These are phyloP conservation scores for Elaphurus davidianus DNA, from an alignment of 2,113 vertebrate species.

Conservation along the genomic window DNA sequence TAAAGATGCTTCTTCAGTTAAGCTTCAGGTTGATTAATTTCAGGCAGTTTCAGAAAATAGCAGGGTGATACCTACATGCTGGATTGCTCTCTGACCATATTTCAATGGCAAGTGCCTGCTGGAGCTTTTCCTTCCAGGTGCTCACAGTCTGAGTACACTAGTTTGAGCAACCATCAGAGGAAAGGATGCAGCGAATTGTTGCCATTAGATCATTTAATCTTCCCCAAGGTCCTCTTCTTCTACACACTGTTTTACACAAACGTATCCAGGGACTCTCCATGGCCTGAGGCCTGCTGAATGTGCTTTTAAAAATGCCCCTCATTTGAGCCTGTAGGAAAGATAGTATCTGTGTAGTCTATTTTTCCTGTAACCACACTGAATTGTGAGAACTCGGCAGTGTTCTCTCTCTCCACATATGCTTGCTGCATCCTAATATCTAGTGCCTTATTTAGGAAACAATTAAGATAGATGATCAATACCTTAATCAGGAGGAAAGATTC, in stretches of 20 bases:
- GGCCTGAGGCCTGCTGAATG: constrained; percentile 21
- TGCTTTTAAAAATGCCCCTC: constrained; percentile 49
- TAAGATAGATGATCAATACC: background rate
- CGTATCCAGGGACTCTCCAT: background rate
- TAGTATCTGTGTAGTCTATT: constrained; percentile 33
- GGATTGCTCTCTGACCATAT: background rate
- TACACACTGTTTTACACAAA: constrained; percentile 34
- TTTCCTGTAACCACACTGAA: background rate
- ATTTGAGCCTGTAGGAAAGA: constrained; percentile 43
- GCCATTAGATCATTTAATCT: constrained; percentile 51
- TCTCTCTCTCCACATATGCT: background rate
- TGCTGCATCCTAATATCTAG: background rate
- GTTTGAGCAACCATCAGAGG: constrained; percentile 19
- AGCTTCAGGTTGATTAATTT: constrained; percentile 47
- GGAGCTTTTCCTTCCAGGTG: constrained; percentile 52
- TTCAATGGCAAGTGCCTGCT: constrained; percentile 37
- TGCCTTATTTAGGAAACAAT: background rate
- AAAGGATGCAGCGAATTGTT: constrained; percentile 38
- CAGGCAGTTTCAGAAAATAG: constrained; percentile 49
- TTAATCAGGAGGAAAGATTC: background rate
- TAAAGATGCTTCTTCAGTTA: constrained; percentile 49
- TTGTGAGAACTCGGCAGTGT: background rate
- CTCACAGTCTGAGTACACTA: constrained; percentile 22
- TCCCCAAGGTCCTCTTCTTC: constrained; percentile 53
- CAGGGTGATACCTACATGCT: background rate